Evolutionary conservation across 2,888 invertebrate genomes (phyloP), one percentile per base, ranked within the genome.

Genomic region (Melipona bicolor): DNA sequence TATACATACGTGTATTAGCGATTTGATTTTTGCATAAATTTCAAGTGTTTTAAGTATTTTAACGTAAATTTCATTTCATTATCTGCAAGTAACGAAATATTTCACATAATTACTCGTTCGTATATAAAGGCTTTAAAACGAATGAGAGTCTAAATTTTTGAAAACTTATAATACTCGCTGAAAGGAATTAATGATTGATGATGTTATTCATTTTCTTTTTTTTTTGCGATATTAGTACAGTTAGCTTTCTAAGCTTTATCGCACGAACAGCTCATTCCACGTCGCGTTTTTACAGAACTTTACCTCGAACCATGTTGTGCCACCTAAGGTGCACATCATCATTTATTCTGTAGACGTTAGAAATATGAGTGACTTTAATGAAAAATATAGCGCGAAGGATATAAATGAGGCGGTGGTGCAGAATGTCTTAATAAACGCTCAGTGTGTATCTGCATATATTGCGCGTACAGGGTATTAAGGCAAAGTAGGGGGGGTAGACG

Each of bases 301-400:
- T 56, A n/a, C n/a, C 5, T 56, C 56, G 13, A n/a, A n/a, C 56
- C 15, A 56, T n/a, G 5, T 56, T n/a, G 56, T n/a, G n/a, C 56
- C 56, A 15, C n/a, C 21, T 21, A n/a, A 13, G n/a, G 56, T 56
- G 56, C n/a, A n/a, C n/a, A 56, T 56, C 5, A n/a, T 56, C n/a
- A 15, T 56, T 56, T 56, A 56, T 56, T 56, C 15, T 56, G n/a
- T 1, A n/a, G 5, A 56, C n/a, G n/a, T 56, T 56, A n/a, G n/a
- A n/a, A n/a, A 56, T 56, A 15, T 56, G n/a, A 56, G 56, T n/a
- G n/a, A 56, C 56, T 56, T 56, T 56, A 56, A 56, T 56, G 56
- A 56, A 56, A 56, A 56, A n/a, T 56, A 56, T 56, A 56, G 56
- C n/a, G 15, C 1, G n/a, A 56, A 36, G 56, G n/a, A 15, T 56